Base-by-base conservation (phyloP, 2,888 invertebrate genomes). In the Sphecodes monilicornis region DNA sequence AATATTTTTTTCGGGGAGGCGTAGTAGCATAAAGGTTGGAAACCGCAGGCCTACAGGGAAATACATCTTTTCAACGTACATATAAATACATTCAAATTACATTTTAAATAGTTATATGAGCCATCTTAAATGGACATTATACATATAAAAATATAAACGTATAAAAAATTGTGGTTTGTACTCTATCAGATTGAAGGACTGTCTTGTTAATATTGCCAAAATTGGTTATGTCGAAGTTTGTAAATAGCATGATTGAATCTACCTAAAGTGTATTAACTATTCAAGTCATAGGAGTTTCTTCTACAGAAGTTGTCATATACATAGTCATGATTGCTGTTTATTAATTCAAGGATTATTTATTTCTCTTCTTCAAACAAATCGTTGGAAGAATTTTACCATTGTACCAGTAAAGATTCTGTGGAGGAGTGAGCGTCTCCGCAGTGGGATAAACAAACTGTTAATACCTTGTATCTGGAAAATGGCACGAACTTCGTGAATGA, bases 381-480 rank as follows among this genome's bases (percentile, higher is more conserved):
- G 10, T 8, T n/a, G 3, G 10, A 54, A n/a, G 54, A n/a, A 2
- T 50, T 10, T n/a, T 26, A n/a, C 26, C 4, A 26, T 13, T 57
- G 26, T 26, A 13, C 13, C 57, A 8, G 26, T 11, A 57, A 26
- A 57, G 57, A 8, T 22, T n/a, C 26, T 13, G 57, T 13, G 26
- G 57, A 18, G 11, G 4, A 41, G 36, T 43, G 36, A 60, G 76
- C 26, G 11, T 26, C 13, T 5, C 16, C 60, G 26, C 13, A 26
- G 29, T 60, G 60, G 16, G 26, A 29, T 26, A 60, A 26, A 29
- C 0, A 60, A 18, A 66, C 39, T 41, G 77, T 82, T 84, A 72
- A 83, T 77, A 26, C 72, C 60, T 72, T 26, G n/a, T 39, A 11
- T 72, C 83, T n/a, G 50, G 64, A 73, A 70, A 83, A 84, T 83